Percentiles rank a stretch among this genome's conserved stretches.
Evolutionary conservation across 2,113 vertebrate genomes (phyloP).

Genomic region (Cheilinus undulatus): DNA sequence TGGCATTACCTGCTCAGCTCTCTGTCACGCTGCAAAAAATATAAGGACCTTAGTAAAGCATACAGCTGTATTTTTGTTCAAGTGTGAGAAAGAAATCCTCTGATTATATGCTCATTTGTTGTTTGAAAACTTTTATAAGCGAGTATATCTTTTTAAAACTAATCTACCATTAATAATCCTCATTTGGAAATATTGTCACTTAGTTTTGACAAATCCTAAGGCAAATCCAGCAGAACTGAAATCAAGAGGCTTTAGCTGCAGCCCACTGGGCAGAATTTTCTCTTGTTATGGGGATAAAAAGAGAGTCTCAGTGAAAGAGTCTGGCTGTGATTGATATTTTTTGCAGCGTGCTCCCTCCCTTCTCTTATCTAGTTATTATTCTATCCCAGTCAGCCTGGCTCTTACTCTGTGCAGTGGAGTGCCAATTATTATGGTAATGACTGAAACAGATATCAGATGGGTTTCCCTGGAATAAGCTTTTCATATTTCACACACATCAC

Average conservation of each 20-base stretch:
- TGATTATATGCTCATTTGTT: background rate
- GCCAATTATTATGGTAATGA: conserved; percentile 82
- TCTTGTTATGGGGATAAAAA: conserved; percentile 8
- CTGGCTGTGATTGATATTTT: conserved; percentile 44
- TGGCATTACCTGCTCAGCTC: conserved; percentile 27
- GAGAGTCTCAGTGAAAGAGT: background rate
- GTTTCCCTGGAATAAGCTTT: conserved; percentile 73
- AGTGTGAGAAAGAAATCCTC: background rate
- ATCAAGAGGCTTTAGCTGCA: conserved; percentile 2
- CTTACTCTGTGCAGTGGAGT: conserved; percentile 69
- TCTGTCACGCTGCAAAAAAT: conserved; percentile 19
- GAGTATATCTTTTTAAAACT: background rate
- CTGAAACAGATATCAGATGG: conserved; percentile 81
- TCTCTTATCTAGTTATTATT: conserved; percentile 68
- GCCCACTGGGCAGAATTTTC: background rate
- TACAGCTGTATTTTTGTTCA: background rate
- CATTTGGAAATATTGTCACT: conserved; percentile 3
- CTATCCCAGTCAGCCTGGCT: conserved; percentile 47
- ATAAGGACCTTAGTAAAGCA: background rate
- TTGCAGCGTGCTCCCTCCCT: conserved; percentile 46
- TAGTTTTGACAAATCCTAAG: conserved; percentile 6
- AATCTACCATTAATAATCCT: background rate
- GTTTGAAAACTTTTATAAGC: background rate
- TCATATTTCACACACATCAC: conserved; percentile 61
- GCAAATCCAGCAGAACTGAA: background rate